phyloP scores from a whole-genome alignment of 2,113 vertebrate species.

The Oryctolagus cuniculus region DNA sequence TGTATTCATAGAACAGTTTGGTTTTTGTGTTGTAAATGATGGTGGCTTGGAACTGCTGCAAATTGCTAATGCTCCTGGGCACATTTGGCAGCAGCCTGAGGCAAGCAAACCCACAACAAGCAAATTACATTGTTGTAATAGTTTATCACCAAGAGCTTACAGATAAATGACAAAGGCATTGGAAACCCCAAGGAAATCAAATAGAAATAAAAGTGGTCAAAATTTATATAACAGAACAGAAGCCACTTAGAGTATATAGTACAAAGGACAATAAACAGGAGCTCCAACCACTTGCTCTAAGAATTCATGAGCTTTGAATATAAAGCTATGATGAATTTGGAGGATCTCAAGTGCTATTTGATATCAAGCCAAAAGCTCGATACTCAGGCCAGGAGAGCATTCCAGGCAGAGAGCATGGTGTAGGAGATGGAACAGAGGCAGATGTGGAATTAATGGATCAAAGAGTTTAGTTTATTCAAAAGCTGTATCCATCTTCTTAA shows the following conservation, averaged over 20 bases:
- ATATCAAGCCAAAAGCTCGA: background rate
- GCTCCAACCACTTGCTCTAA: background rate
- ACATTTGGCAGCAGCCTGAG: constrained; percentile 55
- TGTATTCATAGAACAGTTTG: constrained; percentile 32
- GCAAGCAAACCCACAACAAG: constrained; percentile 61
- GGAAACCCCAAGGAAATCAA: background rate
- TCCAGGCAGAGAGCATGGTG: background rate
- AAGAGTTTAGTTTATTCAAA: constrained; percentile 20
- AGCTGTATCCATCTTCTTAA: background rate
- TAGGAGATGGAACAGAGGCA: background rate
- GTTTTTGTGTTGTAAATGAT: constrained; percentile 68
- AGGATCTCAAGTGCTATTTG: background rate
- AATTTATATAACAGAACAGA: background rate
- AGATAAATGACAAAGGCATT: constrained; percentile 42
- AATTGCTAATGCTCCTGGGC: constrained; percentile 60
- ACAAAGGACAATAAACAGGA: background rate
- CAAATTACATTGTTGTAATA: constrained; percentile 55
- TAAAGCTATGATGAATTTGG: background rate
- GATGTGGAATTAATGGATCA: background rate
- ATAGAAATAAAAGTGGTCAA: constrained; percentile 6
- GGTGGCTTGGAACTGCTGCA: constrained; percentile 47
- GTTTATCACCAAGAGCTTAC: constrained; percentile 37
- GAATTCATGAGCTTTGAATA: background rate
- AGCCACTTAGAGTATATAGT: background rate
- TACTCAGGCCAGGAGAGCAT: background rate